A percentile compares a stretch with the other conserved stretches of the same genome.
Conservation (phyloP, 2,888 invertebrate species). For the Chloroclysta siterata region DNA sequence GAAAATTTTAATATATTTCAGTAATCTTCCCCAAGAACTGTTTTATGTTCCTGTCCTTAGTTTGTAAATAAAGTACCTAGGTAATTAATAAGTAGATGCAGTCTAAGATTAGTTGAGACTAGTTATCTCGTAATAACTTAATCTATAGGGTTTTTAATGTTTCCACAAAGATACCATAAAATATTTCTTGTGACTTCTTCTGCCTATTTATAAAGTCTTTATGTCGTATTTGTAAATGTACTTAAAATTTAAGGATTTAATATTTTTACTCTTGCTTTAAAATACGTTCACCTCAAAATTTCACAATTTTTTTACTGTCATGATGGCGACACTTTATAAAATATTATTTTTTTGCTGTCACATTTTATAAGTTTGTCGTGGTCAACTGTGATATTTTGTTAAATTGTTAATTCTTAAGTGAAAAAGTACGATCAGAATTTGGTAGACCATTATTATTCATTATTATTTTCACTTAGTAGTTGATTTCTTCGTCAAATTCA, state of each 20-base stretch:
- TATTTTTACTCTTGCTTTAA: conserved; percentile 53
- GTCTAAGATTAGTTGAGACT: conserved; percentile 55
- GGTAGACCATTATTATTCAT: conserved; percentile 57
- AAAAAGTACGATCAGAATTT: conserved; percentile 66
- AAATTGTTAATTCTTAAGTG: conserved; percentile 78
- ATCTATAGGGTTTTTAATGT: conserved; percentile 64
- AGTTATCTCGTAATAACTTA: conserved; percentile 48
- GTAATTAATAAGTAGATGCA: conserved; percentile 64
- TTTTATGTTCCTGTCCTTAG: conserved; percentile 83
- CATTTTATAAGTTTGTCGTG: conserved; percentile 73
- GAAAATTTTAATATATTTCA: conserved; percentile 82
- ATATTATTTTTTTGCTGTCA: conserved; percentile 68
- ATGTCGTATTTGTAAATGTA: conserved; percentile 70
- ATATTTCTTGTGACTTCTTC: conserved; percentile 67
- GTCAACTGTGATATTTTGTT: conserved; percentile 85
- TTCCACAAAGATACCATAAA: conserved; percentile 70
- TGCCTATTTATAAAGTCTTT: conserved; percentile 71
- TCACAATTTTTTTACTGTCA: conserved; percentile 31
- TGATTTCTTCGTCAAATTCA: conserved; percentile 16
- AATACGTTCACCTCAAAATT: conserved; percentile 45
- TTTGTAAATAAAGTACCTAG: conserved; percentile 71
- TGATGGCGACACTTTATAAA: conserved; percentile 47
- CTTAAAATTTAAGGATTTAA: conserved; percentile 74
- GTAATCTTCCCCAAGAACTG: conserved; percentile 78
- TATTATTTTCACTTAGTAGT: conserved; percentile 48